Conservation (phyloP, 1,140 invertebrate genomes). For the Zaprionus taronus region DNA sequence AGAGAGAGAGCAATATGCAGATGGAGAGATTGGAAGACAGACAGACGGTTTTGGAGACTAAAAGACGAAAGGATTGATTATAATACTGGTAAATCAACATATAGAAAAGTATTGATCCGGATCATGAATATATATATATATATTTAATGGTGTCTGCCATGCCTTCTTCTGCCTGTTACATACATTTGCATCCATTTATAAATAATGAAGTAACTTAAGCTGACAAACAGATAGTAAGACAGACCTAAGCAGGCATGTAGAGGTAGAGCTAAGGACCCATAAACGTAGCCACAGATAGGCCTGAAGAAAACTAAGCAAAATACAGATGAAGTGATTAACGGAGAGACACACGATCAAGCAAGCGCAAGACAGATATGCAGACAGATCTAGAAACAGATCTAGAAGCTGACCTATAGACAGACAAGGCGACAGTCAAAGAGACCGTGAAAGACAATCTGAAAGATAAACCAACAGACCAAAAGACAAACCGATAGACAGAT, state of each 20-base stretch:
- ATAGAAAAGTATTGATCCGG: too few species aligned
- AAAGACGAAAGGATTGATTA: neutral
- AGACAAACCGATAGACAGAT: neutral
- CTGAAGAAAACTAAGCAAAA: too few species aligned
- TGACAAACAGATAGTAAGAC: neutral
- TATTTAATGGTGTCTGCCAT: too few species aligned
- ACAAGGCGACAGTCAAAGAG: neutral
- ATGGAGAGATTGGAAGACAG: too few species aligned
- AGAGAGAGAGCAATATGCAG: neutral
- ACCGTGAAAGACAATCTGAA: neutral
- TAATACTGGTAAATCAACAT: neutral
- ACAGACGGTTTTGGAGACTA: neutral
- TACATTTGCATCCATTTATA: too few species aligned
- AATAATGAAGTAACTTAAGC: too few species aligned
- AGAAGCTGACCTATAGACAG: neutral
- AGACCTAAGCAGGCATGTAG: neutral
- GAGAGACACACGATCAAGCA: neutral
- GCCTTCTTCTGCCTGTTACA: too few species aligned
- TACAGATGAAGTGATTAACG: neutral
- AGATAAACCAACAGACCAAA: neutral
- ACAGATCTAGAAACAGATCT: neutral
- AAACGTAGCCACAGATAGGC: too few species aligned
- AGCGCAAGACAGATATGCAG: neutral
- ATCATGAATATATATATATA: too few species aligned
- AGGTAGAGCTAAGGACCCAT: too few species aligned